Evolutionary conservation across 2,797 vertebrate genomes (phyloP), one percentile per base, ranked within the genome.

Genomic region (Poeciliopsis infans): DNA sequence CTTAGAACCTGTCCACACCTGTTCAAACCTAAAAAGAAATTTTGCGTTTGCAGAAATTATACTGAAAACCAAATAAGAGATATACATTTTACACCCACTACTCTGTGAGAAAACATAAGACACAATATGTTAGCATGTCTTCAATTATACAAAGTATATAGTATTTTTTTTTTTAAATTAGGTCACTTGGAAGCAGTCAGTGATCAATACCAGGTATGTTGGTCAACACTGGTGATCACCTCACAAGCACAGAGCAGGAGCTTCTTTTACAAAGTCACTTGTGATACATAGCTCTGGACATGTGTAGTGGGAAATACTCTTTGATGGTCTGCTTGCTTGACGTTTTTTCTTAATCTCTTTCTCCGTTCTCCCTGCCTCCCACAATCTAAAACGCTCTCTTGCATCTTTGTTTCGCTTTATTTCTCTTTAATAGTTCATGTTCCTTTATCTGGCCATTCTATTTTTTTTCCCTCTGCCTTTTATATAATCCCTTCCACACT

Each of bases 401-500:
- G 76, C 83, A 82, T 87, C 82, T 83, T 79, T 80, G 61, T 88
- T 89, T 83, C 77, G 74, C 80, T 84, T 80, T 64, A 81, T 91
- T 89, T 82, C 84, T 76, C 78, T 69, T 68, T 83, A 80, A 88
- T 88, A 84, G 83, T 85, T 91, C 88, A 89, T 89, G 82, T 85
- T 81, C 78, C 83, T 82, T 82, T 80, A 83, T 86, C 79, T 86
- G 46, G 64, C 75, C 16, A 59, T 78, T 20, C 64, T 72, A 18
- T 70, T 55, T 53, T 47, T 70, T 23, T 70, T 69, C 39, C 74
- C 36, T 33, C 36, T 33, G 55, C 49, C 80, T 74, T 83, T 80
- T 66, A 76, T 77, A 73, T 76, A 39, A 55, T 33, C 74, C 41
- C 23, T 70, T 78, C 72, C 66, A 43, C 66, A 45, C 28, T 55